These are phyloP conservation scores for Uria aalge DNA, from an alignment of 2,113 vertebrate species.

Conservation along the genomic window DNA sequence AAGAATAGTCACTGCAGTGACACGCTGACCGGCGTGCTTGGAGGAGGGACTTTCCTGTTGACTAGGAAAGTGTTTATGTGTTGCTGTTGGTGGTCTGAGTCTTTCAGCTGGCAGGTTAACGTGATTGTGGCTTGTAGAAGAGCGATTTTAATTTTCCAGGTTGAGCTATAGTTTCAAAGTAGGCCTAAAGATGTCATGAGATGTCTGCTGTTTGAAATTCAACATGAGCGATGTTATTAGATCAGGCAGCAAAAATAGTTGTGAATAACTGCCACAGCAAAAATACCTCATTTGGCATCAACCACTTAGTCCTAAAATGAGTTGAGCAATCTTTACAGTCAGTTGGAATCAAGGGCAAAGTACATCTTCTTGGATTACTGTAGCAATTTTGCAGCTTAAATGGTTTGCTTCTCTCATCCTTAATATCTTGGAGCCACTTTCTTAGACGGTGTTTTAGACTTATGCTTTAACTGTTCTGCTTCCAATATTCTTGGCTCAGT, in stretches of 20 bases:
- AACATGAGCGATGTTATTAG: neutral
- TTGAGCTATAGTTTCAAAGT: neutral
- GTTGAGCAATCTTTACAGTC: neutral
- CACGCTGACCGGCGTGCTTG: rapidly evolving
- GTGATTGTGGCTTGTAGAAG: neutral
- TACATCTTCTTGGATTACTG: neutral
- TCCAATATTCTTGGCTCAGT: neutral
- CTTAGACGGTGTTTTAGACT: neutral
- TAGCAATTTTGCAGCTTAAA: neutral
- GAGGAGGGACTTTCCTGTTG: neutral
- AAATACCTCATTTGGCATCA: neutral
- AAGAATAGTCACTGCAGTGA: conserved; percentile 55
- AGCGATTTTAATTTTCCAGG: neutral
- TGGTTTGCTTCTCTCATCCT: neutral
- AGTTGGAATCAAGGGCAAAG: neutral
- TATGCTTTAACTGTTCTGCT: neutral
- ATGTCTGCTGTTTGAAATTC: neutral
- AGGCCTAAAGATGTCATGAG: neutral
- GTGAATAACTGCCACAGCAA: neutral
- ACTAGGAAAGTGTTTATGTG: neutral
- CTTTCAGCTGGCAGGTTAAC: neutral
- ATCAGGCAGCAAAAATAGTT: neutral
- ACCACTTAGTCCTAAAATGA: neutral
- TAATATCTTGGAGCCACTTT: neutral
- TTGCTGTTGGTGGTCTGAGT: neutral